Evolutionary conservation across 92 coral and sea anemone species (phyloP).

Genomic region (Phenganax subtilis): DNA sequence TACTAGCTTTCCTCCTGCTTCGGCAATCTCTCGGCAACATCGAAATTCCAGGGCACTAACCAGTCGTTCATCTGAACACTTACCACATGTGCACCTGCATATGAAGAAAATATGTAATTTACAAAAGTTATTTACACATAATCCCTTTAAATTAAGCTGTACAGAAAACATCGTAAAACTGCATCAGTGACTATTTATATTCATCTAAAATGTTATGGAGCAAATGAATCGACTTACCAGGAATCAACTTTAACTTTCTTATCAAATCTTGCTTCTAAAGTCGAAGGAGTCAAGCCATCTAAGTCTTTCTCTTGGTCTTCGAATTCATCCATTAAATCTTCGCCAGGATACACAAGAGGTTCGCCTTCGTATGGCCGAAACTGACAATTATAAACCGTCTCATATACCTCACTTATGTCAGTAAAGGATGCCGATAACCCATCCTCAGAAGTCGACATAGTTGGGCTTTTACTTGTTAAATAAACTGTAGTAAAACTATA

Average conservation of each 20-base stretch:
- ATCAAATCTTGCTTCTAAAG: neutral
- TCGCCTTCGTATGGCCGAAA: neutral
- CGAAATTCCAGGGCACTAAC: too few relatives aligned
- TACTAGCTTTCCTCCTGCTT: too few relatives aligned
- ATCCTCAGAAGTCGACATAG: too few relatives aligned
- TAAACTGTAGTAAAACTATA: too few relatives aligned
- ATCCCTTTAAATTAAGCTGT: too few relatives aligned
- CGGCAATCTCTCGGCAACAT: too few relatives aligned
- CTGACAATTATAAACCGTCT: too few relatives aligned
- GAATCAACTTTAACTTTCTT: neutral
- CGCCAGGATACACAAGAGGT: constrained; percentile 1
- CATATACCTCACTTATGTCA: too few relatives aligned
- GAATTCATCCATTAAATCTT: neutral
- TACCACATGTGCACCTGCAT: neutral
- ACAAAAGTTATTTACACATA: too few relatives aligned
- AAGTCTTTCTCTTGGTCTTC: neutral
- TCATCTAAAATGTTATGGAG: neutral
- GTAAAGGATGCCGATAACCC: too few relatives aligned
- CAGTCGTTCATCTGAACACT: neutral
- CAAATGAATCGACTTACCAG: neutral
- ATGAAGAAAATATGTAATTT: neutral
- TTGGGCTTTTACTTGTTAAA: too few relatives aligned
- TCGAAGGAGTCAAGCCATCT: neutral
- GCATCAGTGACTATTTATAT: neutral
- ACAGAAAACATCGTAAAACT: neutral